Conservation (phyloP, 2,113 vertebrate species). For the Python bivittatus region DNA sequence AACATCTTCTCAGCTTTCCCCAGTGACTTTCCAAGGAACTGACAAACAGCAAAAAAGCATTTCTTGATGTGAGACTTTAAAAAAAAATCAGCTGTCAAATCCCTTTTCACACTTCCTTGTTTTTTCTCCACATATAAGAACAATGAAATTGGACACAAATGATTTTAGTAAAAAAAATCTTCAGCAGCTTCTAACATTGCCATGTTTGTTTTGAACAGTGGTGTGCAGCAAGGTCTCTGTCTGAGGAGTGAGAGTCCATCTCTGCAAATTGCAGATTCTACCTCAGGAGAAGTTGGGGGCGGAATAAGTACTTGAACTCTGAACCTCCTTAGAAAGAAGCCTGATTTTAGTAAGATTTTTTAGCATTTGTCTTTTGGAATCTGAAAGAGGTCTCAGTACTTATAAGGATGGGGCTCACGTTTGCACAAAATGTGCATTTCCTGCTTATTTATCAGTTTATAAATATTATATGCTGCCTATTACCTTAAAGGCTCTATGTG, state of each 20-base stretch:
- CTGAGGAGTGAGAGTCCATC: background rate
- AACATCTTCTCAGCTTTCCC: background rate
- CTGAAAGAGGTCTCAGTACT: background rate
- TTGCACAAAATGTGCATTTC: background rate
- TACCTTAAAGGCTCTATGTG: background rate
- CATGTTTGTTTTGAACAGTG: fast-evolving
- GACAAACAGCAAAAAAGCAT: background rate
- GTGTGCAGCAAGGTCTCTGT: background rate
- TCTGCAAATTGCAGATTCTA: background rate
- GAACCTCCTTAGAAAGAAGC: background rate
- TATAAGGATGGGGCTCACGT: background rate
- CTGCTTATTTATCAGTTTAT: background rate
- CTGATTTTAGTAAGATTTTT: background rate
- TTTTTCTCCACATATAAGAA: background rate
- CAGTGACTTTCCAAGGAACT: background rate
- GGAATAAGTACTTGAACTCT: background rate
- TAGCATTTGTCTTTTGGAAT: background rate
- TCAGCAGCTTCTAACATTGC: background rate
- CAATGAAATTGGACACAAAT: background rate
- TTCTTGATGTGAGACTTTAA: background rate
- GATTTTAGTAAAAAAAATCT: fast-evolving
- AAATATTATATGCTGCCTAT: background rate
- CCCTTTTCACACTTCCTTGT: background rate
- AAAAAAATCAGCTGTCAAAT: background rate
- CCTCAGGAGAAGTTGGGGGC: background rate